phyloP scores from a whole-genome alignment of 2,797 vertebrate genomes.

The Sebastolobus altivelis region DNA sequence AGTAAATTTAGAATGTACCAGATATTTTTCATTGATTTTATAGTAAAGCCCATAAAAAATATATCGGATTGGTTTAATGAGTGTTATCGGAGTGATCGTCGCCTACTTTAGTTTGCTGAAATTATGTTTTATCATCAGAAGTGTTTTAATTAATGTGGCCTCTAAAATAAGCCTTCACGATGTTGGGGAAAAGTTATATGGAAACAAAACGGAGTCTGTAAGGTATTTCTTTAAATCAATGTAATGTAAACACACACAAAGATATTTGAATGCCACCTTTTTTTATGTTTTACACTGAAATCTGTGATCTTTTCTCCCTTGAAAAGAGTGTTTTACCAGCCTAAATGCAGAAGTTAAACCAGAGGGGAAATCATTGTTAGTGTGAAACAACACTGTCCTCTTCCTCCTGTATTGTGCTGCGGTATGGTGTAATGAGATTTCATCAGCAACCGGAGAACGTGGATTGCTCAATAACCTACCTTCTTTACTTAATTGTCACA shows the following conservation, averaged over 20 bases:
- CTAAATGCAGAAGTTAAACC: conserved; percentile 10
- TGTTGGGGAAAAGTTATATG: neutral
- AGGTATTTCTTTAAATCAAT: neutral
- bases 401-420: conserved; percentile 42
- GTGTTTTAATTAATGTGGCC: neutral
- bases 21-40: neutral
- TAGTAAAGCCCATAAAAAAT: neutral
- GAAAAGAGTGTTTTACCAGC: conserved; percentile 9
- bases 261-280: neutral
- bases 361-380: conserved; percentile 28
- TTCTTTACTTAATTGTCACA: conserved; percentile 5
- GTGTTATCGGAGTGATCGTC: neutral
- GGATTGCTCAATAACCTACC: conserved; percentile 32
- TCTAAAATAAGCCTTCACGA: neutral
- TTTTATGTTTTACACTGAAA: neutral
- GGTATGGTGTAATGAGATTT: conserved; percentile 50
- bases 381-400: conserved; percentile 38
- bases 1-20: conserved; percentile 5
- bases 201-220: neutral
- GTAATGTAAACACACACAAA: neutral
- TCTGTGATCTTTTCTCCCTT: neutral
- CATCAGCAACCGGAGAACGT: conserved; percentile 29
- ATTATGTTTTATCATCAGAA: neutral
- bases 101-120: neutral
- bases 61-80: neutral